Percentiles rank a stretch among this genome's conserved stretches.
Evolutionary conservation across 2,888 invertebrate species (phyloP).

Genomic region (Spisula solida): DNA sequence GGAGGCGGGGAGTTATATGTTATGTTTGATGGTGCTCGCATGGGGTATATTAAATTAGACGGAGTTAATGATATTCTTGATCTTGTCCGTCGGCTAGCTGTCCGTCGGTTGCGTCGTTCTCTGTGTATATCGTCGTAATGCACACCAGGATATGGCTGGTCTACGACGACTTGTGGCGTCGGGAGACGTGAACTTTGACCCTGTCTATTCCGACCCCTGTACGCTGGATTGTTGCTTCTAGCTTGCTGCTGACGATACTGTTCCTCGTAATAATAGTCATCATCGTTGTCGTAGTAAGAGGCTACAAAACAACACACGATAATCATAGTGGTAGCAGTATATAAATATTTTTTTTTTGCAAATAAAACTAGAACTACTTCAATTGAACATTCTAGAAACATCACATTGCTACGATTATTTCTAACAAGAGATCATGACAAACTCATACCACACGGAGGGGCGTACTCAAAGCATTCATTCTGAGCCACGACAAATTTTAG

Average conservation of each 20-base stretch:
- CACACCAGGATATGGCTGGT: conserved; percentile 67
- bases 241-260: neutral
- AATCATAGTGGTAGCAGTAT: too few relatives aligned
- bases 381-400: too few relatives aligned
- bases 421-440: too few relatives aligned
- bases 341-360: neutral
- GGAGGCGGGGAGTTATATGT: conserved; percentile 74
- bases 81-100: conserved; percentile 49
- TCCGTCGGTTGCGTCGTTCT: conserved; percentile 52
- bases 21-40: conserved; percentile 74
- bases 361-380: neutral
- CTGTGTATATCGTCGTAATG: conserved; percentile 59
- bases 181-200: conserved; percentile 42
- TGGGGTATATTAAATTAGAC: conserved; percentile 74
- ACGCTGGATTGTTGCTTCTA: conserved; percentile 25
- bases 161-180: conserved; percentile 58
- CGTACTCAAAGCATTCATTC: too few relatives aligned
- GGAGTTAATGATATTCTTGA: conserved; percentile 65
- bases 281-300: conserved; percentile 56
- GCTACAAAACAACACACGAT: neutral
- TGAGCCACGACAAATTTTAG: too few relatives aligned
- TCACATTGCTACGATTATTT: neutral
- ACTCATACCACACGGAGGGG: too few relatives aligned
- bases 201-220: neutral
- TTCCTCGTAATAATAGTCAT: conserved; percentile 40